phyloP scores from a whole-genome alignment of 2,797 vertebrate genomes.

The Gadopsis marmoratus region DNA sequence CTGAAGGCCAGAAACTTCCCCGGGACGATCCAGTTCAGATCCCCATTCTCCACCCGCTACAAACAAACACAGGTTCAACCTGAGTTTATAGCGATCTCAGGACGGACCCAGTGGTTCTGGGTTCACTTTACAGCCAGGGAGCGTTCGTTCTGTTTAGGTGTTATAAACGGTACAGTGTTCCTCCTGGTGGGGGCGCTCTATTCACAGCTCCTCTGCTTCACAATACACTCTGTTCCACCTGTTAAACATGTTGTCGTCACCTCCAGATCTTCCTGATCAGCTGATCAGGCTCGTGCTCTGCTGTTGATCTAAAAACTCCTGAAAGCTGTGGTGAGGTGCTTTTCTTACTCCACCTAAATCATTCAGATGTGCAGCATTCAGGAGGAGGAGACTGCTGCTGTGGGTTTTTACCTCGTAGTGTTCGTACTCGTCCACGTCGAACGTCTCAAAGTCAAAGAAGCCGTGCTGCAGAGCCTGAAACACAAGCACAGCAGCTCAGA shows the following conservation, averaged over 20 bases:
- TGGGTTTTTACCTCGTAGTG: conserved; percentile 93
- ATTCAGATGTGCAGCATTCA: not conserved
- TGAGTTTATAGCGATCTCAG: no score
- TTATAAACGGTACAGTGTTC: no score
- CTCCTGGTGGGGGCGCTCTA: no score
- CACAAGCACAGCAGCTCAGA: conserved; percentile 6
- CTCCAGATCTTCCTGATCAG: no score
- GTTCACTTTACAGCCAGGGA: no score
- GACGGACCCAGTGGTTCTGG: no score
- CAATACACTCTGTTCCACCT: no score
- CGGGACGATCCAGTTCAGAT: conserved; percentile 97
- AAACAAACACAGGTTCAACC: not conserved
- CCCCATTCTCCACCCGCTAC: conserved; percentile 97
- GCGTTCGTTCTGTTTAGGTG: no score
- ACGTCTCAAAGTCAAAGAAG: conserved; percentile 96
- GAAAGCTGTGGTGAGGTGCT: no score
- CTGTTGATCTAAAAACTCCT: not conserved
- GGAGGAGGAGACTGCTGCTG: not conserved
- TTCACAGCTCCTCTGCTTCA: no score
- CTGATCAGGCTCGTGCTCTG: no score
- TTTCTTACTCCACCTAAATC: not conserved
- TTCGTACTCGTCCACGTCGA: conserved; percentile 97
- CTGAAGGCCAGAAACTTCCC: conserved; percentile 96
- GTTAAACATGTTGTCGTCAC: no score
- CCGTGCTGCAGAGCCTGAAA: conserved; percentile 94